Evolutionary conservation across 2,113 vertebrate species (phyloP).

Genomic region (Chamaea fasciata): DNA sequence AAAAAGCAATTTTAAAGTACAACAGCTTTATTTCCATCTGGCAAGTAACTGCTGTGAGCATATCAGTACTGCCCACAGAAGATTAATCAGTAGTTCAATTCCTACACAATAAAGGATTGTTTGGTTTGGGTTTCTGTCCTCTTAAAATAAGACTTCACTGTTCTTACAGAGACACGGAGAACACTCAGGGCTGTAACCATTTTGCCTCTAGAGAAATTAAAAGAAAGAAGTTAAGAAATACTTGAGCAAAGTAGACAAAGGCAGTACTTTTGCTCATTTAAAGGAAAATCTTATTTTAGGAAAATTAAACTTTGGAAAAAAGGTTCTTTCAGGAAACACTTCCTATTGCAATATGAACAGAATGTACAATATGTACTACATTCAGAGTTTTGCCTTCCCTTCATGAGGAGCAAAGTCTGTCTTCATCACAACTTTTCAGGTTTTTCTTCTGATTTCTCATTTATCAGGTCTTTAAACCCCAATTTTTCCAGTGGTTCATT

Average conservation of each 20-base stretch:
- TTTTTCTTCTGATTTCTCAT: conserved; percentile 57
- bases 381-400: neutral
- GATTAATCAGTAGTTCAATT: neutral
- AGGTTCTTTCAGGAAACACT: neutral
- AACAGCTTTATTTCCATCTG: neutral
- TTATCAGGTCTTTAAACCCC: conserved; percentile 85
- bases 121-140: neutral
- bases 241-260: neutral
- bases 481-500: conserved; percentile 88
- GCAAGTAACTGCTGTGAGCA: neutral
- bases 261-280: neutral
- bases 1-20: neutral
- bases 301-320: neutral
- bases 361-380: neutral
- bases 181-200: neutral
- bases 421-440: conserved; percentile 42
- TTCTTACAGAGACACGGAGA: neutral
- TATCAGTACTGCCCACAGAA: neutral
- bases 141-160: neutral
- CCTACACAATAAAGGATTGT: neutral
- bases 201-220: neutral
- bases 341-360: neutral
- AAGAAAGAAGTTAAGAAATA: neutral
- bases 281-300: neutral
- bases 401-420: neutral